Base-by-base conservation (phyloP, 2,797 vertebrate genomes). In the Pangasius sanitwongsei region DNA sequence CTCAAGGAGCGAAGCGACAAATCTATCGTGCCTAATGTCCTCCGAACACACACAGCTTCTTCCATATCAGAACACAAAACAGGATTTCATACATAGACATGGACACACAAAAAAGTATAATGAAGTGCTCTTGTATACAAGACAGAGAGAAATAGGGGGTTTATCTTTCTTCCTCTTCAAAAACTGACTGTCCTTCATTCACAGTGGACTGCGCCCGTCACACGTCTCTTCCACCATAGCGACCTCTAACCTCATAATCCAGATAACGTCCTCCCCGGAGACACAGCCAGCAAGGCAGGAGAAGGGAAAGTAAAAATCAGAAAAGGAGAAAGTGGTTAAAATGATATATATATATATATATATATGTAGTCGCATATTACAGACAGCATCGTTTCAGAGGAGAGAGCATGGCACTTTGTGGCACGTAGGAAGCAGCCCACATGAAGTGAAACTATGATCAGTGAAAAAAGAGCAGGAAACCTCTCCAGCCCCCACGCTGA, bases 201-300 rank as follows among this genome's bases (percentile, higher is more conserved):
- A 44, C 23, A 92, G 89, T 20, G 87, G 87, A 87, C 83, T 90
- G 88, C 87, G 37, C 53, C 87, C 1, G 41, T 89, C 92, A 88
- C 90, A 87, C n/a, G 88, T 87, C 55, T 83, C 65, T 69, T 83
- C 82, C 82, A 82, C 41, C 75, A 83, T 34, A 41, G 92, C 91
- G 92, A 88, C 89, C 91, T 86, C 94, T 90, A 92, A 92, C 90
- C 92, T 93, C 93, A 90, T 48, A 78, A 65, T 91, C 89, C 86
- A 61, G 93, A 94, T 92, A 93, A 87, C 34, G 94, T 94, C 93
- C 57, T 89, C 92, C 93, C 93, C 89, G 28, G 16, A 87, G 84
- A n/a, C 0, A 48, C 20, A 85, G 31, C 34, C 44, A 86, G 28
- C 72, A 61, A 82, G 70, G 7, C n/a, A 88, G n/a, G 18, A 63